Evolutionary conservation across 2,888 invertebrate species (phyloP), one percentile per base, ranked within the genome.

Genomic region (Cerastis rubricosa): DNA sequence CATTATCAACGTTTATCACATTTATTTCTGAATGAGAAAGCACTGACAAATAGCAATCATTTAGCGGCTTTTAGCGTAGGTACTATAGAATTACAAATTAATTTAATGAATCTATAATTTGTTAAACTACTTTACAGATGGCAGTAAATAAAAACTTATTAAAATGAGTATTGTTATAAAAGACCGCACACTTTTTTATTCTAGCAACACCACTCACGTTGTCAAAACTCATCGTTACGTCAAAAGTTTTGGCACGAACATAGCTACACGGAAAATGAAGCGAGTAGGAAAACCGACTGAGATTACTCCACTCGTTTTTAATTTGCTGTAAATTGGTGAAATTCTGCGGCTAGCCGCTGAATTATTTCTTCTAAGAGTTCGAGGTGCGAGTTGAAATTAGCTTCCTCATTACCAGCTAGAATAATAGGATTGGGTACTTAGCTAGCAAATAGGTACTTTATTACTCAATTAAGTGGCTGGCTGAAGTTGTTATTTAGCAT

Each of bases 241-340:
- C 17, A 9, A 57, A 54, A 45, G 14, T n/a, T 65, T 51, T 76
- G n/a, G 51, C 40, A 51, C 61, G 45, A 64, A 45, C n/a, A 35
- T n/a, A 47, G 1, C 14, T 22, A 12, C 29, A 17, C 25, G 7
- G 51, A 25, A 59, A 71, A 68, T 73, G 43, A 64, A 64, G 1
- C 51, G 19, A 35, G 19, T 29, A 57, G 61, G 72, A 83, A 80
- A 76, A 59, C 65, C 40, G 45, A 71, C 82, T 65, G 40, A 67
- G 71, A 83, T 79, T 76, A 74, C 79, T 65, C 43, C 5, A 49
- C 49, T 69, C 47, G 65, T 80, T 87, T 88, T 74, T 81, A 87
- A 86, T 87, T 83, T 85, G 61, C 72, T 45, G 67, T 63, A 77
- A 89, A 82, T 88, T 78, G 78, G 78, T 77, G 74, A 82, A 85